Evolutionary conservation across 2,797 vertebrate genomes (phyloP).

Genomic region (Mallotus villosus): DNA sequence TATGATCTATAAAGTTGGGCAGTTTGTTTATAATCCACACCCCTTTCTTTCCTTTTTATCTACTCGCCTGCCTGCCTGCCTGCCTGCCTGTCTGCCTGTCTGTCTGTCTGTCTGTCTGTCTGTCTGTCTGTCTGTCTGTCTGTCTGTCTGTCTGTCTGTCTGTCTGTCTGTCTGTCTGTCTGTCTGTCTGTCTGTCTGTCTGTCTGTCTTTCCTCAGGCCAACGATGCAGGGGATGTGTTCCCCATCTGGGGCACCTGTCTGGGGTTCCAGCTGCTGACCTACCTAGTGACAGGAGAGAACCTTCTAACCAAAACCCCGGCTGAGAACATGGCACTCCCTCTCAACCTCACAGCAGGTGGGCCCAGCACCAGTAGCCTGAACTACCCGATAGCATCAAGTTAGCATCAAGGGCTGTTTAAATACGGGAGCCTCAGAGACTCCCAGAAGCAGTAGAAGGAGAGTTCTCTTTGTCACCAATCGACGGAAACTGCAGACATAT

Average conservation of each 20-base stretch:
- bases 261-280: constrained; percentile 81
- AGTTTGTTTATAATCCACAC: neutral
- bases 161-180: neutral
- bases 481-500: neutral
- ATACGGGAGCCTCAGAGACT: no score
- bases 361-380: neutral
- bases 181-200: neutral
- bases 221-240: constrained; percentile 76
- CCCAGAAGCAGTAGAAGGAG: no score
- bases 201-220: constrained; percentile 60
- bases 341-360: constrained; percentile 75
- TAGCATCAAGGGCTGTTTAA: no score
- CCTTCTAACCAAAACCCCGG: constrained; percentile 65
- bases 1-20: neutral
- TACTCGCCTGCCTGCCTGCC: neutral
- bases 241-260: constrained; percentile 83
- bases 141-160: neutral
- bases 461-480: no score
- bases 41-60: neutral
- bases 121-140: neutral
- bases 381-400: neutral
- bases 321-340: constrained; percentile 72
- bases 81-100: no score
- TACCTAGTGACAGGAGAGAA: constrained; percentile 72
- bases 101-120: neutral